Evolutionary conservation across 2,888 invertebrate genomes (phyloP).

Genomic region (Dioctria rufipes): DNA sequence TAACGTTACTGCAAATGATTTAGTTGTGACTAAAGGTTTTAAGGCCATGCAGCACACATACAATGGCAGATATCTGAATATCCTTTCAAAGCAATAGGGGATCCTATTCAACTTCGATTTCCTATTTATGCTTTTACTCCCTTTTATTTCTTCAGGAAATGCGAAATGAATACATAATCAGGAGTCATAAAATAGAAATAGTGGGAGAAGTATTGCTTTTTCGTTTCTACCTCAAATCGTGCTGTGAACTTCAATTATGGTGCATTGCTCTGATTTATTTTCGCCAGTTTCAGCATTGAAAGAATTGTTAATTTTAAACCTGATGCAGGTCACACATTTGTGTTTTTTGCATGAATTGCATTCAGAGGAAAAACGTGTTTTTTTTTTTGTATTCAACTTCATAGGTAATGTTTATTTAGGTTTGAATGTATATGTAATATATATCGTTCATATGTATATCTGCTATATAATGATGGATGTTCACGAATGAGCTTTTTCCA

Average conservation of each 20-base stretch:
- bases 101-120: slow-evolving; percentile 43
- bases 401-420: too few species aligned
- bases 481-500: too few species aligned
- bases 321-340: slow-evolving; percentile 43
- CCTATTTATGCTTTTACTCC: slow-evolving; percentile 25
- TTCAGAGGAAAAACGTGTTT: not conserved
- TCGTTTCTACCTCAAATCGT: slow-evolving; percentile 7
- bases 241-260: slow-evolving; percentile 40
- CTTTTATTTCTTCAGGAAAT: slow-evolving; percentile 22
- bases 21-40: slow-evolving; percentile 25
- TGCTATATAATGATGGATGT: too few species aligned
- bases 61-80: slow-evolving; percentile 16
- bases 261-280: slow-evolving; percentile 45
- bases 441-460: too few species aligned
- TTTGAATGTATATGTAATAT: too few species aligned
- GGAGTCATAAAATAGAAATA: slow-evolving; percentile 40
- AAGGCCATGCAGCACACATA: slow-evolving; percentile 28
- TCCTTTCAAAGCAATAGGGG: not conserved
- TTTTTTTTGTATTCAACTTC: not conserved
- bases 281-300: not conserved
- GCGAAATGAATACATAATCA: slow-evolving; percentile 50
- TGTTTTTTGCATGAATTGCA: slow-evolving; percentile 15
- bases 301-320: slow-evolving; percentile 36
- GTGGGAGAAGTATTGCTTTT: slow-evolving; percentile 1
- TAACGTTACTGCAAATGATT: slow-evolving; percentile 32